phyloP scores from a whole-genome alignment of 1,140 invertebrate species.

The Maconellicoccus hirsutus region DNA sequence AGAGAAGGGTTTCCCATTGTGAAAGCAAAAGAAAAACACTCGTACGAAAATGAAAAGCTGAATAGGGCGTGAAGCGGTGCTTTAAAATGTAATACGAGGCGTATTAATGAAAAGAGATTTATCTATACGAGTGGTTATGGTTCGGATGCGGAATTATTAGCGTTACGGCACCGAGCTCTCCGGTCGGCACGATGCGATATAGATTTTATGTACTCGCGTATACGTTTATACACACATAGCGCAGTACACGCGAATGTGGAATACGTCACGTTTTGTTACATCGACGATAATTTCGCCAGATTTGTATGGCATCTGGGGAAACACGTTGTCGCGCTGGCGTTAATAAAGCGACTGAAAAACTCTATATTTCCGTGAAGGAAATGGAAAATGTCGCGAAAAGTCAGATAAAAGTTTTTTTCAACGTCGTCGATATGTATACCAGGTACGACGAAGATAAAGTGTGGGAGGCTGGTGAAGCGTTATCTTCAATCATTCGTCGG shows the following conservation, averaged over 20 bases:
- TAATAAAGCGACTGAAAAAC: not conserved
- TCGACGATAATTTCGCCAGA: not conserved
- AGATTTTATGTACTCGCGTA: not conserved
- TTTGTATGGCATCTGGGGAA: not conserved
- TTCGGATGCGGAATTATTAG: not conserved
- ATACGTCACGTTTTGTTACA: not conserved
- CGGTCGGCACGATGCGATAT: not conserved
- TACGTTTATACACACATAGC: not conserved
- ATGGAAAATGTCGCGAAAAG: not conserved
- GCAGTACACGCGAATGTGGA: not conserved
- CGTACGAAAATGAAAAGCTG: not conserved
- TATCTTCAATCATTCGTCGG: no score
- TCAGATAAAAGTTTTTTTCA: no score
- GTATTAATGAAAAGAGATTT: constrained; percentile 1
- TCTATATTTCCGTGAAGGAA: not conserved
- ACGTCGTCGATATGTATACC: no score
- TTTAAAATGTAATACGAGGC: not conserved
- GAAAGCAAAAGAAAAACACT: not conserved
- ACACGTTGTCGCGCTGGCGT: not conserved
- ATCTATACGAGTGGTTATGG: not conserved
- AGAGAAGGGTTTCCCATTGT: not conserved
- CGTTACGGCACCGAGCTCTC: no score
- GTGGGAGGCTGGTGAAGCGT: no score
- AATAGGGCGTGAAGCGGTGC: not conserved
- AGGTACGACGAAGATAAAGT: no score